Evolutionary conservation across 2,888 invertebrate species (phyloP), one percentile per base, ranked within the genome.

Genomic region (Tenodera sinensis): DNA sequence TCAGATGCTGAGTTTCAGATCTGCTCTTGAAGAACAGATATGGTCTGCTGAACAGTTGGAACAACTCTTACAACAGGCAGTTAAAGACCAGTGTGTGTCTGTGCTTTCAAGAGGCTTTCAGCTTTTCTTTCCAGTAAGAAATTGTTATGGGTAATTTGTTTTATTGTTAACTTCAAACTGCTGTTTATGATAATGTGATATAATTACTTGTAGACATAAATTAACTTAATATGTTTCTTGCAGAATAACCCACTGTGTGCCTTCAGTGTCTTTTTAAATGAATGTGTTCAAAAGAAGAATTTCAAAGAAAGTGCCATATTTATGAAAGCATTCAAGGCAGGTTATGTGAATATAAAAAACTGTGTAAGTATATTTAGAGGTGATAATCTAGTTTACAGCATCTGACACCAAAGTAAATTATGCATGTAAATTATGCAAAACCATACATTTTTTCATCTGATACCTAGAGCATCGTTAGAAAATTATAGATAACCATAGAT

Each of bases 61-160:
- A 47, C 92, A 92, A 85, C 93, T 96, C 2, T 94, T 96, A 0
- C 93, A 94, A 90, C 92, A 94, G 42, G 94, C 95, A 91, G 92
- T 97, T 14, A 92, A 93, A 27, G 93, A 94, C 42, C 95, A 95
- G 20, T 96, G 95, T 91, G 93, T 95, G 9, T 93, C 94, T 83
- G 96, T 96, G 0, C 92, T 97, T 34, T 94, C 95, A 86, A 95
- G 96, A 91, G 96, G 96, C 90, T 95, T 96, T 92, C 93, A 94
- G 85, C 95, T 97, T 91, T 97, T 97, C 92, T 95, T 96, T 93
- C 95, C 96, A 91, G 96, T 96, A 93, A 83, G 90, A 71, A 71
- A 42, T 85, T 85, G 30, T 85, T 85, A 42, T 85, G 47, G n/a
- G 2, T 30, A 14, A 42, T 85, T 28, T 34, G 25, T 27, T 25